Conservation (phyloP, 1,140 invertebrate genomes). For the Rhopalosiphum padi region DNA sequence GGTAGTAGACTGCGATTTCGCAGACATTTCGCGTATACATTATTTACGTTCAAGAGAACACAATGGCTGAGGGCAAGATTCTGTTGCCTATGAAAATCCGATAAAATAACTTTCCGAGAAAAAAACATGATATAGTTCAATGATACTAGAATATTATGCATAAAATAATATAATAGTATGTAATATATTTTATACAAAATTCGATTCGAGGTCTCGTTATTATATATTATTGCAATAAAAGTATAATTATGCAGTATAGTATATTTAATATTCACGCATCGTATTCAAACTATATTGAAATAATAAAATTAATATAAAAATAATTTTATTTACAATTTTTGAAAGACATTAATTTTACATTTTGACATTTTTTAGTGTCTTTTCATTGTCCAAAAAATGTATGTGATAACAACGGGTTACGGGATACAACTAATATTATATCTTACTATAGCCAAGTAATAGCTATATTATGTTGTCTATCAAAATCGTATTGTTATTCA, state of each 20-base stretch:
- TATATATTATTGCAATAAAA: background rate
- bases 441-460: background rate
- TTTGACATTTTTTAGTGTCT: no score
- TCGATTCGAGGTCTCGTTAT: background rate
- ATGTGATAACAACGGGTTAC: background rate
- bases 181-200: no score
- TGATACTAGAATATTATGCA: background rate
- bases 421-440: background rate
- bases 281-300: background rate
- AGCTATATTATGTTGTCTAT: background rate
- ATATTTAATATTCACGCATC: background rate
- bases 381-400: background rate
- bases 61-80: background rate
- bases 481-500: background rate
- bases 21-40: slow-evolving; percentile 26
- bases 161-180: background rate
- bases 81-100: background rate
- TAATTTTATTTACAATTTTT: background rate
- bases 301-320: background rate
- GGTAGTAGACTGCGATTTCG: slow-evolving; percentile 40
- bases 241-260: background rate
- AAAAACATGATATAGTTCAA: background rate
- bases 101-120: background rate
- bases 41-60: slow-evolving; percentile 32
- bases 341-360: no score